Evolutionary conservation across 2,797 vertebrate genomes (phyloP), one percentile per base, ranked within the genome.

Genomic region (Syngnathus rostellatus): DNA sequence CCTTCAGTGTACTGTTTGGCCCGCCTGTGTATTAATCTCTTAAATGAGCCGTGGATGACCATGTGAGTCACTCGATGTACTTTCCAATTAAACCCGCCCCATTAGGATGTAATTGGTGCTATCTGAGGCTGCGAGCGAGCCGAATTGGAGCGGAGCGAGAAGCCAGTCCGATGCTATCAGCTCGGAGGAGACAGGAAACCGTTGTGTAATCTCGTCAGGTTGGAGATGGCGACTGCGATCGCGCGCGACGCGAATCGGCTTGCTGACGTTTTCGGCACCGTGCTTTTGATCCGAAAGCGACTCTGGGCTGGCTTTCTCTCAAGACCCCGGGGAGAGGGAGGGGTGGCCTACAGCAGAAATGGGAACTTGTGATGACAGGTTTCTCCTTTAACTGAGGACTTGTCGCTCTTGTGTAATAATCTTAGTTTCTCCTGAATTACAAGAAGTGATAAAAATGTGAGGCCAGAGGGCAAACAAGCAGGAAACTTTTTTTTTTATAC

Each of bases 161-260:
- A 87, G 82, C 82, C 83, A 74, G 83, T 76, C 81, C 25, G 69
- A 92, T 92, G 83, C 71, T 85, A 92, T 92, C 91, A 8, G 48
- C 71, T 62, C 65, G 19, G 67, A 75, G 82, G 86, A 91, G 90
- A 88, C 89, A 91, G 90, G 89, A 91, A 90, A 89, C 83, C 79
- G 84, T 81, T 88, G 78, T 81, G 77, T 89, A 89, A 90, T 92
- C 89, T 87, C 76, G 86, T 90, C 89, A 90, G 83, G 79, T 86
- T 72, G 72, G 78, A 83, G 85, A 89, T 91, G 69, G 73, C 72
- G 72, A 72, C 78, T 31, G 78, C 64, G 81, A 88, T 88, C 77
- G 40, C 46, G 77, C 65, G 6, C 17, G 68, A 2, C 31, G 72
- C 25, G 74, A 70, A 69, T 72, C 76, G 78, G 75, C 43, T 62